Evolutionary conservation across 2,888 invertebrate species (phyloP), one percentile per base, ranked within the genome.

Genomic region (Monochamus alternatus): DNA sequence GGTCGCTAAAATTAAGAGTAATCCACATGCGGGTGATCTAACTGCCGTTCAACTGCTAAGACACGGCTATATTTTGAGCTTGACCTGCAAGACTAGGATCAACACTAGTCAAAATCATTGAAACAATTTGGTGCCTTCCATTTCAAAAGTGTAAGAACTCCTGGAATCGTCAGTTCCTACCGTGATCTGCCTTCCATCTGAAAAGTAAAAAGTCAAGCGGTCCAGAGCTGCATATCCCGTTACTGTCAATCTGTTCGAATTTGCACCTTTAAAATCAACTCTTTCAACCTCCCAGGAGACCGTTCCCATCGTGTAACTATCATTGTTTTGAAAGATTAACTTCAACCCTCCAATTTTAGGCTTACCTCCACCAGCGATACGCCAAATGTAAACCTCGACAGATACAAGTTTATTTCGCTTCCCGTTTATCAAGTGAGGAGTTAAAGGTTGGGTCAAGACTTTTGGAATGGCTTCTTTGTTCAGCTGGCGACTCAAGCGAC

Each of bases 61-160:
- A 10, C 0, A 73, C 73, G 32, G 55, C 14, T n/a, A 73, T 60
- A 58, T 73, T 73, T n/a, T 32, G 60, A 30, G 67, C 67, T 38
- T 73, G 66, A 1, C 67, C 73, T 14, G 51, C 60, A 12, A 47
- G 22, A 47, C 32, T 22, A n/a, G 5, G 14, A 5, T 14, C n/a
- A 5, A 62, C 70, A 60, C n/a, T 30, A 2, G 47, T 2, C 38
- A 74, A 12, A 47, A 55, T 58, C 2, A 74, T 52, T 8, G 59
- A 55, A 43, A 69, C 74, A 7, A 75, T 75, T 22, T 75, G 69
- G 51, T 75, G 75, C 44, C 32, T 8, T 55, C 22, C n/a, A 75
- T 9, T 10, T 70, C 59, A 22, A 70, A 75, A 1, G 32, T 47
- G 4, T 58, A 10, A n/a, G 30, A 38, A 3, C 10, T 31, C 3